These are phyloP conservation scores for Esox lucius DNA, from an alignment of 2,797 vertebrate genomes.

Conservation along the genomic window DNA sequence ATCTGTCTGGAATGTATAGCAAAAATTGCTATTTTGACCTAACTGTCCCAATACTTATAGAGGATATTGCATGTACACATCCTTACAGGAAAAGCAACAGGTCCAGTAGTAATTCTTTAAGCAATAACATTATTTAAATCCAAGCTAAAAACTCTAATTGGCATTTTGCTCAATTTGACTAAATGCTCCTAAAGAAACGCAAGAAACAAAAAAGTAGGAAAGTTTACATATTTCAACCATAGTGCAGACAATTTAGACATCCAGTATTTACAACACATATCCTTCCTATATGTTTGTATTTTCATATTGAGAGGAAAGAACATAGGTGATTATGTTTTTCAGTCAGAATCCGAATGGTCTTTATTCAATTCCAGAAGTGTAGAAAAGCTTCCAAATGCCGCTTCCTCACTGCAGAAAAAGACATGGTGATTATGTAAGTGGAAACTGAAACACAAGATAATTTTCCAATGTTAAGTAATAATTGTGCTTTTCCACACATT, in stretches of 20 bases:
- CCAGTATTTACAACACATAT: slow-evolving; percentile 57
- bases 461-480: not conserved
- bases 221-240: slow-evolving; percentile 66
- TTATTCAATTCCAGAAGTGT: slow-evolving; percentile 69
- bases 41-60: too few relatives aligned
- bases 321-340: slow-evolving; percentile 61
- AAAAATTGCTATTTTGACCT: too few relatives aligned
- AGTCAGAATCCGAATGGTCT: slow-evolving; percentile 70
- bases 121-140: slow-evolving; percentile 46
- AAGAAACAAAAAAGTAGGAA: slow-evolving; percentile 55
- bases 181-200: slow-evolving; percentile 60
- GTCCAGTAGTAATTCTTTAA: slow-evolving; percentile 57
- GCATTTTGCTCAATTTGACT: slow-evolving; percentile 49
- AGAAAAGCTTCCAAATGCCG: slow-evolving; percentile 65
- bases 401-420: slow-evolving; percentile 50
- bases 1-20: too few relatives aligned
- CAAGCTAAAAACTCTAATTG: slow-evolving; percentile 25
- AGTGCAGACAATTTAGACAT: slow-evolving; percentile 61
- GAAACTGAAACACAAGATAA: not conserved
- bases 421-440: not conserved
- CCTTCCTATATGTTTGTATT: slow-evolving; percentile 31
- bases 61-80: slow-evolving; percentile 36
- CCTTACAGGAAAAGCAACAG: slow-evolving; percentile 66
- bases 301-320: slow-evolving; percentile 30
- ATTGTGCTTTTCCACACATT: not conserved